Evolutionary conservation across 2,888 invertebrate species (phyloP), one percentile per base, ranked within the genome.

Genomic region (Dascillus cervinus): DNA sequence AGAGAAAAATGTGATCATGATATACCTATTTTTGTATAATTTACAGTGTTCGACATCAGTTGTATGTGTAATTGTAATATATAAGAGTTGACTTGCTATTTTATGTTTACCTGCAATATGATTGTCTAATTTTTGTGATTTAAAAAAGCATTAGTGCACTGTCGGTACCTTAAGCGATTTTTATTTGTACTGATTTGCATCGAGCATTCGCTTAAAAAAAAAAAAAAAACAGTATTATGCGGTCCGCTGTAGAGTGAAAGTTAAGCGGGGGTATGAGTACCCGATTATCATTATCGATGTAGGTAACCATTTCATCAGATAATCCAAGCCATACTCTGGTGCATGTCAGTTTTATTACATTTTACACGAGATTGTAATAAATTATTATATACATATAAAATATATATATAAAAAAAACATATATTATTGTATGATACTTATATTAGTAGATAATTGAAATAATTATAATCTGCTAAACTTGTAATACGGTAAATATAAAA

Each of bases 261-360:
- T 31, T 41, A 38, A 44, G 41, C 41, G 44, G 41, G 52, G 52
- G 49, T 56, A 48, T 51, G 53, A 57, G 56, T 57, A 56, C 55
- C 55, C 53, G 49, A 39, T 43, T 43, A 41, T 45, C 41, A 47
- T 39, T 39, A n/a, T n/a, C n/a, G n/a, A n/a, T n/a, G n/a, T n/a
- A n/a, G n/a, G n/a, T n/a, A n/a, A n/a, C n/a, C n/a, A n/a, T n/a
- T n/a, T n/a, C n/a, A n/a, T n/a, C n/a, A 48, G 49, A 55, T 50
- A 53, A 56, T 56, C 54, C 55, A 55, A 57, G 60, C 60, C 61
- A 62, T 61, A 62, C 58, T 60, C 57, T 59, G 61, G 61, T 63
- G 61, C 62, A 62, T 63, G 62, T 60, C 56, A 53, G 57, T 62
- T 61, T 60, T 61, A 62, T 60, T 62, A 62, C 58, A 61, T 62